A percentile compares a stretch with the other conserved stretches of the same genome.
Conservation (phyloP, 1,140 invertebrate genomes). For the Yoshiicerus persimilis region DNA sequence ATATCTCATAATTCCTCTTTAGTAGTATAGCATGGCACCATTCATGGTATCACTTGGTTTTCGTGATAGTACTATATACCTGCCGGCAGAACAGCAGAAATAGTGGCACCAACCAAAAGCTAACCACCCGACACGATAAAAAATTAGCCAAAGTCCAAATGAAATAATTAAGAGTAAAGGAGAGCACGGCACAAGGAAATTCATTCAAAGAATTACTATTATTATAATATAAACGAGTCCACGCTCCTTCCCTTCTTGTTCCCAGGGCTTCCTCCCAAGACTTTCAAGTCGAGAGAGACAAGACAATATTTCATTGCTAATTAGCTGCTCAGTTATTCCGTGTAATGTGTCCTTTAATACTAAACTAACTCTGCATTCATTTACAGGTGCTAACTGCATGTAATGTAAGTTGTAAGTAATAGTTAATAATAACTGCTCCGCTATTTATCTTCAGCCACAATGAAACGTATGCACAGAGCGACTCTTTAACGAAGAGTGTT, state of each 20-base stretch:
- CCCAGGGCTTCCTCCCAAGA: not conserved
- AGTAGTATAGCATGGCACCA: too few relatives aligned
- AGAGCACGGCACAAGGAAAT: not conserved
- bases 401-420: not conserved
- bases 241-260: not conserved
- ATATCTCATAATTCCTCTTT: not conserved
- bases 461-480: not conserved
- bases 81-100: not conserved
- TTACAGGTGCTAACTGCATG: not conserved
- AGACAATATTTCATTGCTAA: conserved; percentile 31
- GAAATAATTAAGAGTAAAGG: not conserved
- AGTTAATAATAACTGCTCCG: not conserved
- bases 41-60: not conserved
- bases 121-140: not conserved
- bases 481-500: not conserved
- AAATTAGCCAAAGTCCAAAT: not conserved
- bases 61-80: not conserved
- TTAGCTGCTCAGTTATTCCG: conserved; percentile 18
- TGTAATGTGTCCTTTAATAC: not conserved
- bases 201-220: not conserved
- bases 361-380: not conserved
- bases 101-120: not conserved
- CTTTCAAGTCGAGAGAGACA: not conserved
- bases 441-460: not conserved
- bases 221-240: not conserved